phyloP scores from a whole-genome alignment of 2,113 vertebrate species.

The Oncorhynchus kisutch region DNA sequence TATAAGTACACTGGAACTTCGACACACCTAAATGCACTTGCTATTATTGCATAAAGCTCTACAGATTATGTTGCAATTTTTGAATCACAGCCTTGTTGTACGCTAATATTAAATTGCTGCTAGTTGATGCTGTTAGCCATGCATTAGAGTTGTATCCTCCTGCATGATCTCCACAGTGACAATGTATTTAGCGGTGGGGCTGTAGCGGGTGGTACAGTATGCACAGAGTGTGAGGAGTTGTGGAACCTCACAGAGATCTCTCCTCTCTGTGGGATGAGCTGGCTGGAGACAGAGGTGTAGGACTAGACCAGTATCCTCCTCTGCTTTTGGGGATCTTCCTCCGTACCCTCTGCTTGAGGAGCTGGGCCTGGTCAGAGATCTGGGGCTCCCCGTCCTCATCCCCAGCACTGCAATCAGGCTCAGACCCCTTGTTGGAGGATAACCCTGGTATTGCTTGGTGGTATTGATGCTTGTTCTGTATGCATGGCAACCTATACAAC shows the following conservation, averaged over 20 bases:
- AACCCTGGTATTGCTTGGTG: not conserved
- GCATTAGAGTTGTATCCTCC: too few species aligned
- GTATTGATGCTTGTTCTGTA: not conserved
- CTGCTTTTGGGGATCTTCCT: not conserved
- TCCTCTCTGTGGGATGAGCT: not conserved
- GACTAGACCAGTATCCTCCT: not conserved
- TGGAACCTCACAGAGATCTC: not conserved
- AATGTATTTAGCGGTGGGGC: too few species aligned
- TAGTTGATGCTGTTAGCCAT: not conserved
- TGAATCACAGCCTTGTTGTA: not conserved
- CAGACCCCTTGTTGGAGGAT: not conserved
- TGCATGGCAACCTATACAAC: not conserved
- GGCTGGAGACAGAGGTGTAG: not conserved
- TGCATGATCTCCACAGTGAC: too few species aligned
- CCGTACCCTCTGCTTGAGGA: not conserved
- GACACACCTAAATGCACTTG: not conserved
- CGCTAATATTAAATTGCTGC: not conserved
- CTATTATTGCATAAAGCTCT: not conserved
- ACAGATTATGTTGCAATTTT: too few species aligned
- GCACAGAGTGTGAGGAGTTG: not conserved
- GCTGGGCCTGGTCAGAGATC: slow-evolving; percentile 58
- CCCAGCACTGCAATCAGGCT: not conserved
- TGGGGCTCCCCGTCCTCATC: slow-evolving; percentile 26
- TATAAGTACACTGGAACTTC: not conserved
- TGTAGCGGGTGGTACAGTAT: too few species aligned